Base-by-base conservation (phyloP, 2,888 invertebrate genomes). In the Eristalis arbustorum region DNA sequence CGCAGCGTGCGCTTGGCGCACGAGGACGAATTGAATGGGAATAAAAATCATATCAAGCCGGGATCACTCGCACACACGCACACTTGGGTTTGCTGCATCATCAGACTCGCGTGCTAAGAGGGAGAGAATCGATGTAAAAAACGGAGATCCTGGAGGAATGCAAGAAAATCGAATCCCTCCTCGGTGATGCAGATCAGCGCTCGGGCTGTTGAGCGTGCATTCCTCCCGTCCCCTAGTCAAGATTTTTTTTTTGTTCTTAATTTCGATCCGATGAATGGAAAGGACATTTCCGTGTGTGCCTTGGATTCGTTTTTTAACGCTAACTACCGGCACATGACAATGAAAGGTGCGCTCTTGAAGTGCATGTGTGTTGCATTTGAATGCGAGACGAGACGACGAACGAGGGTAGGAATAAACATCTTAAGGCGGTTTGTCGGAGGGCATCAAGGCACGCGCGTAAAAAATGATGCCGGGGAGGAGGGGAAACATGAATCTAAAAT, bases 1-100 rank as follows among this genome's bases (percentile, higher is more conserved):
- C 88, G 81, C 88, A 85, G 88, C 88, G 79, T 88, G 88, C 88
- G 85, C 75, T 78, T 87, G 85, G 83, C 85, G 59, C 83, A 87
- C 85, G 85, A 83, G 82, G 74, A 78, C 74, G 76, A 82, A 85
- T 77, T 62, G 68, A 73, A 69, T 56, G 76, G 34, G 73, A 76
- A 66, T 82, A 63, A 87, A 85, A 82, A 78, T 64, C 76, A 66
- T 69, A 85, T 76, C 62, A 84, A 71, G 37, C 49, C 62, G 78
- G 67, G 75, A 79, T 72, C 81, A 69, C 40, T 73, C 69, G 61
- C 72, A 62, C 56, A 72, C 18, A 62, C 56, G 67, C 18, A 79
- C 63, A 69, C 40, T 62, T 56, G 13, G 49, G 57, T n/a, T 59
- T 56, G 66, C 57, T 64, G 34, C 28, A 66, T 72, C 61, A 14